Evolutionary conservation across 2,888 invertebrate species (phyloP).

Genomic region (Eupithecia vulgata): DNA sequence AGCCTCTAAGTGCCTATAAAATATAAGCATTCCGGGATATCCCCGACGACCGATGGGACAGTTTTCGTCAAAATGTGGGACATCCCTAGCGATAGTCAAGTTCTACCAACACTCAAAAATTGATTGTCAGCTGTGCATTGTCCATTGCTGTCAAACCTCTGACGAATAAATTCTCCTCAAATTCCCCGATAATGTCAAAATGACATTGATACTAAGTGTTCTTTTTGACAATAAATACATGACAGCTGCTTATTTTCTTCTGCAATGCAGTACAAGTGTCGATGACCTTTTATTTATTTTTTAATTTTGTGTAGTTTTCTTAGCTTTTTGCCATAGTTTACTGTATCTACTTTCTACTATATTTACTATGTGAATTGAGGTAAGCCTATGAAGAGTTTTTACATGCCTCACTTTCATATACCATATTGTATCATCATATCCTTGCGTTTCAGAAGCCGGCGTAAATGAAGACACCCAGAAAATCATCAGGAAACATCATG

Average conservation of each 20-base stretch:
- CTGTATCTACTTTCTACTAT: background rate
- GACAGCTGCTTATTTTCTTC: background rate
- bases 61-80: background rate
- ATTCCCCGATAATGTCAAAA: no score
- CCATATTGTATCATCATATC: slow-evolving; percentile 7
- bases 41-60: background rate
- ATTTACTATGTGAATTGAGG: background rate
- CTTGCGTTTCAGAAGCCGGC: slow-evolving; percentile 53
- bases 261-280: slow-evolving; percentile 31
- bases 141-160: background rate
- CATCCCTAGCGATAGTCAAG: background rate
- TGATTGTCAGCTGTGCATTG: background rate
- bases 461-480: slow-evolving; percentile 75
- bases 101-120: background rate
- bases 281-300: slow-evolving; percentile 9
- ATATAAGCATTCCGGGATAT: background rate
- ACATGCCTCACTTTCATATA: background rate
- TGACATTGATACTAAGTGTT: no score
- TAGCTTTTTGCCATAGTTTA: background rate
- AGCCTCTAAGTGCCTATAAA: no score
- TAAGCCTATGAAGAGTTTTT: slow-evolving; percentile 9
- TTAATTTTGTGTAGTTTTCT: background rate
- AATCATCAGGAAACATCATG: slow-evolving; percentile 83
- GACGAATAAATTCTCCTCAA: no score
- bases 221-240: background rate